Base-by-base conservation (phyloP, 2,797 vertebrate genomes). In the Botia kubotai region DNA sequence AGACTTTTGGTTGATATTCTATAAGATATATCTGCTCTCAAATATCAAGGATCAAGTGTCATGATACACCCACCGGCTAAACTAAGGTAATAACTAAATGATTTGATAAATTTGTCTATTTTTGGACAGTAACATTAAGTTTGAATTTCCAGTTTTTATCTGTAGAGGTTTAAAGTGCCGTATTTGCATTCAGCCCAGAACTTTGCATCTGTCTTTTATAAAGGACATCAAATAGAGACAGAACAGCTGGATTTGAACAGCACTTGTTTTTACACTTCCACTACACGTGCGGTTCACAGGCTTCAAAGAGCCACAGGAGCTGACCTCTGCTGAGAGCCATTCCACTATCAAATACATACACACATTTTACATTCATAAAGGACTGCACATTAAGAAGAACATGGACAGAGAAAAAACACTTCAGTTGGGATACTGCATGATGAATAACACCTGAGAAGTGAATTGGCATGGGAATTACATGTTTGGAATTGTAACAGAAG, bases 211-310 rank as follows among this genome's bases (percentile, higher is more conserved):
- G 92, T 89, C 94, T 94, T 92, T 92, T 91, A 93, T 94, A 93
- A 94, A 92, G 90, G 77, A 92, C 88, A 92, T 93, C 93, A 93
- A 92, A 93, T 87, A 86, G 87, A 79, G 89, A 82, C 62, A 46
- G 88, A 85, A 83, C 90, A 58, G 91, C 90, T 89, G 84, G 87
- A 88, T 87, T 87, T 89, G 87, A 88, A 84, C 89, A 91, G 88
- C 94, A 94, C 92, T 91, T 94, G 93, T 93, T 94, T 94, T 93
- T 90, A 92, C 90, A 92, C 89, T 92, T 93, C 91, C 90, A 94
- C 88, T 60, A 73, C 76, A 79, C 53, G 73, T 23, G 87, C 88
- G 85, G 89, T 87, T 89, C 21, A 85, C 89, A 87, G 88, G 83
- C 87, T 93, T 93, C 92, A 93, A 93, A 93, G 90, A 84, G 72